Evolutionary conservation across 1,140 invertebrate species (phyloP).

Genomic region (Doryteuthis pealeii): DNA sequence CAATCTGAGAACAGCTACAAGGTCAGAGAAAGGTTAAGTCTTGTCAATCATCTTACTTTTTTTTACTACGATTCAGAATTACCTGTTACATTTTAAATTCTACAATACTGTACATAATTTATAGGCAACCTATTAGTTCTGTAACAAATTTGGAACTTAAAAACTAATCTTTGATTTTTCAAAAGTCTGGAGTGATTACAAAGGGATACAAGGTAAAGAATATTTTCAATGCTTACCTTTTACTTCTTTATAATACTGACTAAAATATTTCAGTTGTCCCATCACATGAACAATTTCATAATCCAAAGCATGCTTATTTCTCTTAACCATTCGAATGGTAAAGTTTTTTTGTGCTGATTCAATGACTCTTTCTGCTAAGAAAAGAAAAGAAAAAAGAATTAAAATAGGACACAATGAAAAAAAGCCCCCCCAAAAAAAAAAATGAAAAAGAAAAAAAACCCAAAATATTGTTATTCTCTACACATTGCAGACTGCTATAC

Average conservation of each 20-base stretch:
- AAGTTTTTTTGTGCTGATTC: not conserved
- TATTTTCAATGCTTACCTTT: slow-evolving; percentile 1
- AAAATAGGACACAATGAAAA: not conserved
- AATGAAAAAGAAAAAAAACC: not conserved
- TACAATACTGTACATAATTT: too few species aligned
- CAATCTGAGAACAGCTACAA: too few species aligned
- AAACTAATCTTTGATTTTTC: too few species aligned
- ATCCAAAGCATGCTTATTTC: not conserved
- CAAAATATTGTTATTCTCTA: not conserved
- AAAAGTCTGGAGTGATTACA: too few species aligned
- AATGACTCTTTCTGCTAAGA: not conserved
- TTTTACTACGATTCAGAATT: too few species aligned
- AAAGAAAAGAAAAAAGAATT: not conserved
- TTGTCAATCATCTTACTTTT: too few species aligned
- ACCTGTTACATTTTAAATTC: too few species aligned
- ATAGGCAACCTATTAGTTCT: too few species aligned
- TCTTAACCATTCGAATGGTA: not conserved
- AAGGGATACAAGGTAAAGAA: too few species aligned
- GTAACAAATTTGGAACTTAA: too few species aligned
- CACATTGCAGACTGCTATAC: too few species aligned
- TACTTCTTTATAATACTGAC: not conserved
- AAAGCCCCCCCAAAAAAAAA: not conserved
- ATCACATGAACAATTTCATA: not conserved
- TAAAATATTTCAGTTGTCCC: not conserved
- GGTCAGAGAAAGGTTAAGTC: too few species aligned